Conservation (phyloP, 2,888 invertebrate genomes). For the Macaria liturata region DNA sequence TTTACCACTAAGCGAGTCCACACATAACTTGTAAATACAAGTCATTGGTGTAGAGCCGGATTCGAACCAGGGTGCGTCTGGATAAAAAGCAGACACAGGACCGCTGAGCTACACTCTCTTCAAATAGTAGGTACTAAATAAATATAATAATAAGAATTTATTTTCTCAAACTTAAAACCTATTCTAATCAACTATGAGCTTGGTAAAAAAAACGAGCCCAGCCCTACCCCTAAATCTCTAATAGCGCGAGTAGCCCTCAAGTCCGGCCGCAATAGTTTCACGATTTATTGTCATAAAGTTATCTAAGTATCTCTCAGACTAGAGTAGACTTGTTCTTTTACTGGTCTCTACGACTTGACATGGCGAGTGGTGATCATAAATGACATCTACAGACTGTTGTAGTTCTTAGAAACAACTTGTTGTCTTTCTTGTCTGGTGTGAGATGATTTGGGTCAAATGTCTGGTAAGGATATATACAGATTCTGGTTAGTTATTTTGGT, state of each 20-base stretch:
- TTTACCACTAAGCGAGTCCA: too few relatives aligned
- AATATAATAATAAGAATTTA: background rate
- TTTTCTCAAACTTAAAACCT: background rate
- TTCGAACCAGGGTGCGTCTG: too few relatives aligned
- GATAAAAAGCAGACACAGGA: background rate
- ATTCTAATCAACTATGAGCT: background rate
- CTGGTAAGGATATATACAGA: too few relatives aligned
- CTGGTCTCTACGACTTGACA: constrained; percentile 6
- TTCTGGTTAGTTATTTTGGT: too few relatives aligned
- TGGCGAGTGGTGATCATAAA: background rate
- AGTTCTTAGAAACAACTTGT: background rate
- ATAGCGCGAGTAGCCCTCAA: constrained; percentile 21
- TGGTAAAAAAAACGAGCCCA: background rate
- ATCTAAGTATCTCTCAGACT: constrained; percentile 25
- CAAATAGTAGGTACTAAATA: background rate
- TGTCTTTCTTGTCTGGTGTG: too few relatives aligned
- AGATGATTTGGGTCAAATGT: too few relatives aligned
- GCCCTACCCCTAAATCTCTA: background rate
- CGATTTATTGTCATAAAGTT: constrained; percentile 36
- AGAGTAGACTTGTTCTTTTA: constrained; percentile 31
- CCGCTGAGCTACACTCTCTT: background rate
- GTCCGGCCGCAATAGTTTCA: constrained; percentile 29
- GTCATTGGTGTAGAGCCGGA: too few relatives aligned
- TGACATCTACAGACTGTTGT: background rate
- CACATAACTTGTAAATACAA: too few relatives aligned